Evolutionary conservation across 2,797 vertebrate species (phyloP), one percentile per base, ranked within the genome.

Genomic region (Saguinus oedipus): DNA sequence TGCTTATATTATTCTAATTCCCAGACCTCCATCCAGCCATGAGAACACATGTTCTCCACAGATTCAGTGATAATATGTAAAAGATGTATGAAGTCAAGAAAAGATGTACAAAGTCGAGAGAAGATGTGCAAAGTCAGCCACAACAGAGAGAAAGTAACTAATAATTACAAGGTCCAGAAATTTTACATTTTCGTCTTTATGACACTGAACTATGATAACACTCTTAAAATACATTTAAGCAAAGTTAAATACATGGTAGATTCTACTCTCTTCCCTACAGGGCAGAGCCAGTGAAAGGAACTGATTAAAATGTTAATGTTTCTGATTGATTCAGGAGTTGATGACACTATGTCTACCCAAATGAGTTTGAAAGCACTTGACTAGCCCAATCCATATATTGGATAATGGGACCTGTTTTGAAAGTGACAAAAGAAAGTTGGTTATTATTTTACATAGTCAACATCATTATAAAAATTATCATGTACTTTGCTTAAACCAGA

Each of bases 351-450:
- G 74, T 98, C 95, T 83, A 83, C 94, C 93, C 61, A 83, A 94
- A 97, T 96, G 53, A 94, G 80, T 64, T 81, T 57, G 89, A 90
- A 96, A 97, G 92, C 26, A 59, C 96, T 97, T 97, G 94, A 75
- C 87, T 88, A 87, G 57, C 46, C 15, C 90, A 97, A 95, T 95
- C 92, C 75, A 95, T 91, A 80, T 89, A 97, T 80, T 42, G 85
- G 70, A 81, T 90, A 88, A 75, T 78, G 94, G 90, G 97, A 97
- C 82, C 53, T 96, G 7, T 96, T 98, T 95, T 92, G 53, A 96
- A 95, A 95, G 88, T 86, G 70, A 92, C 72, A 64, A 85, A 75
- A 20, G 33, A 92, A 90, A 94, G 96, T 48, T 96, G 86, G 59
- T 57, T 97, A 59, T 36, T n/a, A 50, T 89, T 59, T 36, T 89